Evolutionary conservation across 2,113 vertebrate genomes (phyloP).

Genomic region (Ctenomys sociabilis): DNA sequence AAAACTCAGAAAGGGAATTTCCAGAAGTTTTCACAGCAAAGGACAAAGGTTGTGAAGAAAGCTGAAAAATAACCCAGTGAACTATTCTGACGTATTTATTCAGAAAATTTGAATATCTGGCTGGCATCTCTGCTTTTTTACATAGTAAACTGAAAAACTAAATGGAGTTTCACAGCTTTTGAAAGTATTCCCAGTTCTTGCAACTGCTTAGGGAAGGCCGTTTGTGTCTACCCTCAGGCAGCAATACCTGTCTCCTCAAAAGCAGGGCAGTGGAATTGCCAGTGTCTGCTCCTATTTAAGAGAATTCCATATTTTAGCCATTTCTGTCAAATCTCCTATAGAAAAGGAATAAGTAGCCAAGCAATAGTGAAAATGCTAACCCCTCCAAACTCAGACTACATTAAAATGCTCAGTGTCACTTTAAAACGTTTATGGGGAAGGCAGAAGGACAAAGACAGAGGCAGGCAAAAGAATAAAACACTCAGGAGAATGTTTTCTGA

Average conservation of each 20-base stretch:
- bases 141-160: not conserved
- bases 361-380: not conserved
- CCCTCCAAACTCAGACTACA: not conserved
- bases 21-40: not conserved
- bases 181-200: not conserved
- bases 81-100: constrained; percentile 11
- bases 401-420: not conserved
- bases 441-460: constrained; percentile 24
- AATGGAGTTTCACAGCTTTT: not conserved
- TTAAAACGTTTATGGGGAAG: constrained; percentile 44
- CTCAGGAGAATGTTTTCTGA: constrained; percentile 30
- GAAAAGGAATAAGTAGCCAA: not conserved
- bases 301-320: not conserved
- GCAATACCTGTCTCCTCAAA: not conserved
- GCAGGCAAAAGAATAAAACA: constrained; percentile 10
- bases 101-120: not conserved
- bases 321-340: not conserved
- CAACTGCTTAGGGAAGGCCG: not conserved
- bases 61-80: not conserved
- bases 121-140: constrained; percentile 11
- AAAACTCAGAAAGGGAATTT: not conserved
- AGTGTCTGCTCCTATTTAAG: not conserved
- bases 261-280: not conserved
- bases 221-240: not conserved
- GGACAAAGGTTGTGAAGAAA: not conserved